Percentiles rank a stretch among this genome's conserved stretches.
Evolutionary conservation across 2,797 vertebrate genomes (phyloP).

Genomic region (Molossus alvarezi): DNA sequence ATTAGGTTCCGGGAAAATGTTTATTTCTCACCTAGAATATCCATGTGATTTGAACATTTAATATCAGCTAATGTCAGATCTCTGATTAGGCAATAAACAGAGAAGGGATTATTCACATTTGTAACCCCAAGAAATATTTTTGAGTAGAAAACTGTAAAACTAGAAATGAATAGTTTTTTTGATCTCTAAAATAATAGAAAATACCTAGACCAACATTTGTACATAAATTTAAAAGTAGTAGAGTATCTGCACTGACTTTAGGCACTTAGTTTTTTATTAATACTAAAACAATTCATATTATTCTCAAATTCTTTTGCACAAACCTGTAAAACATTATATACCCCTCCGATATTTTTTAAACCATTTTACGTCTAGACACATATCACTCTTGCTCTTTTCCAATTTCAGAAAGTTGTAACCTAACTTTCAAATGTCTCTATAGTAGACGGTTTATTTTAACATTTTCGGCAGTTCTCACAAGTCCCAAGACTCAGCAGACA

Average conservation of each 20-base stretch:
- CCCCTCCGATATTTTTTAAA: not conserved
- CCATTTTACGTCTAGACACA: not conserved
- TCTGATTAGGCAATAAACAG: not conserved
- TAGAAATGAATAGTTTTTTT: not conserved
- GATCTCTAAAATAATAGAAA: slow-evolving; percentile 9
- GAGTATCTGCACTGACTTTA: not conserved
- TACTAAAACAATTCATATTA: not conserved
- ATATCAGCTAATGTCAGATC: not conserved
- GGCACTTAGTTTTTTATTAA: not conserved
- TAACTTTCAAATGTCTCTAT: not conserved
- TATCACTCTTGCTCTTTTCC: not conserved
- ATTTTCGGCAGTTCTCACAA: not conserved
- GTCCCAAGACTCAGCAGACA: not conserved
- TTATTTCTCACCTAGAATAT: not conserved
- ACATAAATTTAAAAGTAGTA: not conserved
- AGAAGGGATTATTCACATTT: not conserved
- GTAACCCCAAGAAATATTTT: not conserved
- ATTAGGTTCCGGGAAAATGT: not conserved
- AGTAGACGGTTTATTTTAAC: slow-evolving; percentile 16
- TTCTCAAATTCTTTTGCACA: not conserved
- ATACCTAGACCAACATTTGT: not conserved
- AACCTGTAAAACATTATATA: not conserved
- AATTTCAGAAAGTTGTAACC: slow-evolving; percentile 26
- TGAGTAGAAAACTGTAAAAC: slow-evolving; percentile 25
- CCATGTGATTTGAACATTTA: not conserved